Conservation (phyloP, 2,113 vertebrate species). For the Ailurus styani region DNA sequence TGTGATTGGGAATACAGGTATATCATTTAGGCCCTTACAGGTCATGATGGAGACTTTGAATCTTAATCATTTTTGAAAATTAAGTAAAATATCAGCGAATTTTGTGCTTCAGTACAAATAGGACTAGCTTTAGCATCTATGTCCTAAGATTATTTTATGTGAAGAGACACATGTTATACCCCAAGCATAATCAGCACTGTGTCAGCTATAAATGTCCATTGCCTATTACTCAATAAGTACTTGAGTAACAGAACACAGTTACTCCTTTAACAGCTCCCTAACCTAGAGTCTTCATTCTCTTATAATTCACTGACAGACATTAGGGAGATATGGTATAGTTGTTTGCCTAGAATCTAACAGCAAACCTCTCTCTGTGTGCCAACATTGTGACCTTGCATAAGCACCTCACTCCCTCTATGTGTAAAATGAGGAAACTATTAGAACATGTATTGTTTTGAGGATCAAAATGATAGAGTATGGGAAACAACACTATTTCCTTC, state of each 20-base stretch:
- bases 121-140: not conserved
- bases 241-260: not conserved
- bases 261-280: not conserved
- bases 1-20: accelerated
- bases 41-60: not conserved
- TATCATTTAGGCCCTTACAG: not conserved
- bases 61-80: not conserved
- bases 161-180: not conserved
- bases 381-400: not conserved
- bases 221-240: not conserved
- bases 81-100: not conserved
- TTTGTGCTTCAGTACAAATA: not conserved
- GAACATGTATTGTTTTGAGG: not conserved
- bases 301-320: not conserved
- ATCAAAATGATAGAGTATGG: not conserved
- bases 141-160: not conserved
- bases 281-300: not conserved
- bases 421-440: not conserved
- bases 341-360: not conserved
- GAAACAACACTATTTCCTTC: not conserved
- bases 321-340: not conserved
- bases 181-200: not conserved
- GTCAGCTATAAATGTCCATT: not conserved
- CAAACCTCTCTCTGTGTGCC: not conserved
- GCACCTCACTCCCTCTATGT: not conserved